Percentiles rank a stretch among this genome's conserved stretches.
These are phyloP conservation scores for Temnothorax nylanderi DNA, from an alignment of 1,140 invertebrate genomes.

Conservation along the genomic window DNA sequence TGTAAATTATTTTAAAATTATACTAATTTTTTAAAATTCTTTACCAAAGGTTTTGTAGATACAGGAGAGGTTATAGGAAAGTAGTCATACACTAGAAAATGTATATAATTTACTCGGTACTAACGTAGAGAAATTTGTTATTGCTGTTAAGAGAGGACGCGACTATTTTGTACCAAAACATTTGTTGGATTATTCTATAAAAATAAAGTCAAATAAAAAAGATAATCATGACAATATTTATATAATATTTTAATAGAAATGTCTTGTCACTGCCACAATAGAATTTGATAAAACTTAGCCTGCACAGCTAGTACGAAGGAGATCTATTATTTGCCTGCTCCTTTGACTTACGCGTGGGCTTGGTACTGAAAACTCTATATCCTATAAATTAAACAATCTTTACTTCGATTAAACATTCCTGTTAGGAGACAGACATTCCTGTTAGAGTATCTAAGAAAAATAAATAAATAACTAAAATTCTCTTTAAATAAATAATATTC, in stretches of 20 bases:
- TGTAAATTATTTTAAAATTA: too few species aligned
- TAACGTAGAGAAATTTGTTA: not conserved
- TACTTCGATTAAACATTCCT: not conserved
- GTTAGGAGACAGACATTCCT: not conserved
- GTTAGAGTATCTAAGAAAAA: not conserved
- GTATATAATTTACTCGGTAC: not conserved
- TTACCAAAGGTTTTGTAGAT: not conserved
- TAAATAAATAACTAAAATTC: not conserved
- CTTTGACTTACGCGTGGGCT: not conserved
- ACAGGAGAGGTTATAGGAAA: too few species aligned
- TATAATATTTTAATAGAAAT: not conserved
- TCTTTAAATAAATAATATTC: not conserved
- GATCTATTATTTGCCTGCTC: too few species aligned
- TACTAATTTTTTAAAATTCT: not conserved
- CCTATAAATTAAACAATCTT: not conserved
- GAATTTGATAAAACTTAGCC: slow-evolving; percentile 3
- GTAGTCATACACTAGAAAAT: not conserved
- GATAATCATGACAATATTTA: not conserved
- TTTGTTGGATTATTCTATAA: not conserved
- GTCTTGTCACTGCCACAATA: not conserved
- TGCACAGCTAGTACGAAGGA: slow-evolving; percentile 52
- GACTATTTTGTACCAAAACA: not conserved
- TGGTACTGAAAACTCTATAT: not conserved
- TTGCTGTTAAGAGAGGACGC: not conserved
- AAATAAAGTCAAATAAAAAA: not conserved